A percentile compares a stretch with the other conserved stretches of the same genome.
Evolutionary conservation across 2,888 invertebrate genomes (phyloP).

Genomic region (Apantesis nais): DNA sequence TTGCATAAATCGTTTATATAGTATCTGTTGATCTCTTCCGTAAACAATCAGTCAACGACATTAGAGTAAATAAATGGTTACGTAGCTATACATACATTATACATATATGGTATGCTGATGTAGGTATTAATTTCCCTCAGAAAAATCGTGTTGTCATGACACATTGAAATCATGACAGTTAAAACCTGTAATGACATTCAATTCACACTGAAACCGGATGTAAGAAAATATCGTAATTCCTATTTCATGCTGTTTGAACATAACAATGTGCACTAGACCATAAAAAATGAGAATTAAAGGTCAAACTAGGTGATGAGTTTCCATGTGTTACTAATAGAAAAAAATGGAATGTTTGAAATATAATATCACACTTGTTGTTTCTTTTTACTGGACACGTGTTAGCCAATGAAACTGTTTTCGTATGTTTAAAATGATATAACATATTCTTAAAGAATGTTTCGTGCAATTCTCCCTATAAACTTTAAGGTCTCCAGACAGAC

Average conservation of each 20-base stretch:
- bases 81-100: background rate
- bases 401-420: background rate
- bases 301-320: background rate
- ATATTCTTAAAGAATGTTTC: background rate
- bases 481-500: too few relatives aligned
- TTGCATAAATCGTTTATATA: background rate
- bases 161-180: background rate
- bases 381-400: background rate
- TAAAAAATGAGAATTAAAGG: background rate
- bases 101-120: background rate
- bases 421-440: background rate
- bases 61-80: background rate
- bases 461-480: background rate
- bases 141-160: background rate
- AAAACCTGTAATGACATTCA: background rate
- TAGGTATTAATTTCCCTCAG: background rate
- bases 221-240: background rate
- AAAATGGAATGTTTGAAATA: background rate
- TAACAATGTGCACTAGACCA: background rate
- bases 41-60: background rate
- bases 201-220: constrained; percentile 3
- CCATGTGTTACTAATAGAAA: background rate
- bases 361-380: background rate
- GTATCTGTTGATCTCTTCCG: constrained; percentile 1
- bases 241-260: background rate